These are phyloP conservation scores for Redunca redunca DNA, from an alignment of 2,113 vertebrate genomes.

Conservation along the genomic window DNA sequence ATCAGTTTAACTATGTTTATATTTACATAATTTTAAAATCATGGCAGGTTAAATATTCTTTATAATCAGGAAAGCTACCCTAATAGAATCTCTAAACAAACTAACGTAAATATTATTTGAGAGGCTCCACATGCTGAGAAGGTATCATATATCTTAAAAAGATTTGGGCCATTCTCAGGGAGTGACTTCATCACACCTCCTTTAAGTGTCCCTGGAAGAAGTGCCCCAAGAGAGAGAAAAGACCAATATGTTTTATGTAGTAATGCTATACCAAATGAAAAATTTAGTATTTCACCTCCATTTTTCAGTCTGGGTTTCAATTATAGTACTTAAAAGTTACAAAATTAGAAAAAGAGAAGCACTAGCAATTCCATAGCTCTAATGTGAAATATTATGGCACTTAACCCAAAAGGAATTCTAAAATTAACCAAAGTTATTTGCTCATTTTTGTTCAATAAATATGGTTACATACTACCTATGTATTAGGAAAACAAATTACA, in stretches of 20 bases:
- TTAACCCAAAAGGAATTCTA: not conserved
- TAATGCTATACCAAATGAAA: not conserved
- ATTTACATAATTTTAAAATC: slow-evolving; percentile 32
- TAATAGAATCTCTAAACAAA: slow-evolving; percentile 35
- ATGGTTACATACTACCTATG: not conserved
- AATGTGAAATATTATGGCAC: not conserved
- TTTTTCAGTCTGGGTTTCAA: not conserved
- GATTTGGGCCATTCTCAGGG: not conserved
- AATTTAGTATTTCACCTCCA: not conserved
- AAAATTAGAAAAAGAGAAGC: not conserved
- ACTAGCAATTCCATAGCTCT: not conserved
- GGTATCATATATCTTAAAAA: not conserved
- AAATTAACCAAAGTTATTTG: not conserved
- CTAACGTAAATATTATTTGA: slow-evolving; percentile 34
- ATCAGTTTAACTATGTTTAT: slow-evolving; percentile 17
- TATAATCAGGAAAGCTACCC: slow-evolving; percentile 32
- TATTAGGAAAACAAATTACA: not conserved
- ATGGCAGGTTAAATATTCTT: slow-evolving; percentile 37
- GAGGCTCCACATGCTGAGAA: not conserved
- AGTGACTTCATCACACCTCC: not conserved
- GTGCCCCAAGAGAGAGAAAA: not conserved
- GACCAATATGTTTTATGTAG: not conserved
- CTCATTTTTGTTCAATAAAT: slow-evolving; percentile 4
- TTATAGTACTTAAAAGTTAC: not conserved
- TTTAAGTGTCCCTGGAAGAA: not conserved